A percentile compares a stretch with the other conserved stretches of the same genome.
Evolutionary conservation across 2,113 vertebrate species (phyloP).

Genomic region (Thomomys bottae): DNA sequence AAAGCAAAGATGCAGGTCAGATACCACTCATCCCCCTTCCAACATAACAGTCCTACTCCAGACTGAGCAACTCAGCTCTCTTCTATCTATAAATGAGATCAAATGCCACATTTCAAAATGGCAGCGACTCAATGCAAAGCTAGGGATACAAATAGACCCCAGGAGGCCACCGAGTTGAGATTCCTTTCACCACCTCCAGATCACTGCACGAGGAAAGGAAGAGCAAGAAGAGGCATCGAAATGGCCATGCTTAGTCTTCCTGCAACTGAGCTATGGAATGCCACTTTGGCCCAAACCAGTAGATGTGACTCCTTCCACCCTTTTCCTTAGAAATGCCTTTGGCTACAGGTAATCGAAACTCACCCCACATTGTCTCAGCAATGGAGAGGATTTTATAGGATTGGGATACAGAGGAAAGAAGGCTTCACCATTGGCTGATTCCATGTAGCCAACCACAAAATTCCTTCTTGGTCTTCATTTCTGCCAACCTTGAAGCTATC

Average conservation of each 20-base stretch:
- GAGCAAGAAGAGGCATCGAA: background rate
- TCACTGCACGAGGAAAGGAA: background rate
- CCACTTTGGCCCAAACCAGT: background rate
- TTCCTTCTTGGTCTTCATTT: background rate
- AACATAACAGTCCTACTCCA: background rate
- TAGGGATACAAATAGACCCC: background rate
- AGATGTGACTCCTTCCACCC: background rate
- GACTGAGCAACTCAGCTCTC: background rate
- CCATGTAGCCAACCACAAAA: background rate
- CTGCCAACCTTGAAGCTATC: background rate
- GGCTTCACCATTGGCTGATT: background rate
- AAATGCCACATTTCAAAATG: background rate
- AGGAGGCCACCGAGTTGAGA: background rate
- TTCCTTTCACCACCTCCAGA: background rate
- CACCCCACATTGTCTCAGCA: background rate
- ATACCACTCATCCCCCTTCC: too few relatives aligned
- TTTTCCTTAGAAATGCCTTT: background rate
- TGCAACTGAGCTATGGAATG: background rate
- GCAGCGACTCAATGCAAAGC: background rate
- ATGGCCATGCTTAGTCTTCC: too few relatives aligned
- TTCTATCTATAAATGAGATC: background rate
- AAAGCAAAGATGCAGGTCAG: background rate
- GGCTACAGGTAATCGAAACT: background rate
- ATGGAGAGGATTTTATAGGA: background rate
- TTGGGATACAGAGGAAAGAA: background rate